phyloP scores from a whole-genome alignment of 35 echinoderm and acorn worm genomes.

The Apostichopus japonicus region DNA sequence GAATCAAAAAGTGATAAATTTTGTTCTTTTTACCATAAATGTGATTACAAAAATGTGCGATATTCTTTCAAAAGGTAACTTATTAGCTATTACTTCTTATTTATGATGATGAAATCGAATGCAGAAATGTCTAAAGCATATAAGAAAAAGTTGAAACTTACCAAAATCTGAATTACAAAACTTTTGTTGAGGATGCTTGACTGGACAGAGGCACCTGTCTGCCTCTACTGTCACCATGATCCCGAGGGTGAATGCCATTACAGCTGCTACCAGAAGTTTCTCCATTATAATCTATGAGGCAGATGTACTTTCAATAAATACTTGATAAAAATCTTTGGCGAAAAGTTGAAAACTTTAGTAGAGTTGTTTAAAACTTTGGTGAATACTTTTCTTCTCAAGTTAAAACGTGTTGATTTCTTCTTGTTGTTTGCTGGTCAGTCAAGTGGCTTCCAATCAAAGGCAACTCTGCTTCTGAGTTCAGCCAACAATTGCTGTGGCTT shows the following conservation, averaged over 20 bases:
- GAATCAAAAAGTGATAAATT: too few species aligned
- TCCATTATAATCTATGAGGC: conserved; percentile 6
- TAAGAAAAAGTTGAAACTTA: conserved; percentile 23
- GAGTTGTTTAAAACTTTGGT: too few species aligned
- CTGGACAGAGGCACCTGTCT: conserved; percentile 24
- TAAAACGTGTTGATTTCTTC: background rate
- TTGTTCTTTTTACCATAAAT: too few species aligned
- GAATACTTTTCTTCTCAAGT: too few species aligned
- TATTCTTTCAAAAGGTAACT: too few species aligned
- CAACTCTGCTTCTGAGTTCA: conserved; percentile 30
- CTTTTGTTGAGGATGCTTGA: conserved; percentile 51
- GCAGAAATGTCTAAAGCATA: too few species aligned
- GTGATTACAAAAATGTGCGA: too few species aligned
- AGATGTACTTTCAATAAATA: background rate
- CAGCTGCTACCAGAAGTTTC: conserved; percentile 10
- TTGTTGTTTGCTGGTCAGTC: background rate
- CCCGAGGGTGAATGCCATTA: background rate
- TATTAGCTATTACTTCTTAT: too few species aligned
- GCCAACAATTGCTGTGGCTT: conserved; percentile 20
- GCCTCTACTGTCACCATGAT: background rate
- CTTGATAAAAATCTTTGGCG: background rate
- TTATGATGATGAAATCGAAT: background rate
- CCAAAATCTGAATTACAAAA: conserved; percentile 52
- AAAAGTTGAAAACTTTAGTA: too few species aligned
- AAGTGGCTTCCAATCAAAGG: background rate